Conservation (phyloP, 2,113 vertebrate genomes). For the Neomonachus schauinslandi region DNA sequence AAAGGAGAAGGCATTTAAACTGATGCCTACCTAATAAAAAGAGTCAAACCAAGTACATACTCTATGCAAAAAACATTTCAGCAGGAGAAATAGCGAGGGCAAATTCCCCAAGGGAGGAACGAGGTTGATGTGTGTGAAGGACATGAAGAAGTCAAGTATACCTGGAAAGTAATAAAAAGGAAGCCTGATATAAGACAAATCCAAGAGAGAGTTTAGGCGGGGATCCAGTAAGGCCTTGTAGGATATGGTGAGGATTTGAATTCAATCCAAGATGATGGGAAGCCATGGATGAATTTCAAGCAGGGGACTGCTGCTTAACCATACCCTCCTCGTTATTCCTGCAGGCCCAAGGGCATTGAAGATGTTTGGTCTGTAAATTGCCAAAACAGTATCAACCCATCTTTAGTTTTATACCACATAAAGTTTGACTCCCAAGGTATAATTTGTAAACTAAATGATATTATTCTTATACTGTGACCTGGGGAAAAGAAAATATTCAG, state of each 20-base stretch:
- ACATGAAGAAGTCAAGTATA: neutral
- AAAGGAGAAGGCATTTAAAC: neutral
- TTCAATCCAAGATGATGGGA: neutral
- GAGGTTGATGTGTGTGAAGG: neutral
- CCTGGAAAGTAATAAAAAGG: neutral
- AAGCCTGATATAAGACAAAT: neutral
- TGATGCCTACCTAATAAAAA: neutral
- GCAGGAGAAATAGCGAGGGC: neutral
- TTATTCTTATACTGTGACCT: conserved; percentile 70
- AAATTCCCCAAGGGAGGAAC: neutral
- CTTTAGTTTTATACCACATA: conserved; percentile 59
- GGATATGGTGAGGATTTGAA: neutral
- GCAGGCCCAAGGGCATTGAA: neutral
- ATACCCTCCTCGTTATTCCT: neutral
- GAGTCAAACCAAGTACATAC: neutral
- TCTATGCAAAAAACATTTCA: neutral
- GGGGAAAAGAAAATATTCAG: conserved; percentile 69
- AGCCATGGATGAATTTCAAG: neutral
- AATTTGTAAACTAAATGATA: conserved; percentile 75
- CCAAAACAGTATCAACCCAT: conserved; percentile 54
- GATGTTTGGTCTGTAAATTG: conserved; percentile 56
- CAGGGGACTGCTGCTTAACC: neutral
- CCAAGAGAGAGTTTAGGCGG: neutral
- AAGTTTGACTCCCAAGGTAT: conserved; percentile 66
- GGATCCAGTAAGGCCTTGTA: neutral